These are phyloP conservation scores for Nerophis ophidion DNA, from an alignment of 2,113 vertebrate species.

Conservation along the genomic window DNA sequence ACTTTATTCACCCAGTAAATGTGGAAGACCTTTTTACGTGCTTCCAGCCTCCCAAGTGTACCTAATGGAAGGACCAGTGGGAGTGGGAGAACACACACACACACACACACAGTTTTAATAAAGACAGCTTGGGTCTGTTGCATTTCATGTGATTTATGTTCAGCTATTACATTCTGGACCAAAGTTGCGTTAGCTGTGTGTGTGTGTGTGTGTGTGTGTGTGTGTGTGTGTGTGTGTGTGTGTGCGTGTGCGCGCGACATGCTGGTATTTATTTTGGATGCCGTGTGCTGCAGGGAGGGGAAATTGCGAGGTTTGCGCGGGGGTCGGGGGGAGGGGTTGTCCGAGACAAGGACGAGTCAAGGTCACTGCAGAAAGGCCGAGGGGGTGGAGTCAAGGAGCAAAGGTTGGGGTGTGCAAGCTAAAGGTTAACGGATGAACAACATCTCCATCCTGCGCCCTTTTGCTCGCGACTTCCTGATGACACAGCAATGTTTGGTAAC, in stretches of 20 bases:
- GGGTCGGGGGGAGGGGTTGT: constrained; percentile 19
- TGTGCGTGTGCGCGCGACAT: background rate
- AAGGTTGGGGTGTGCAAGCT: background rate
- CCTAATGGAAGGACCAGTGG: background rate
- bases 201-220: too few species aligned
- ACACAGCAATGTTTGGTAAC: too few species aligned
- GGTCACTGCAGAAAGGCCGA: constrained; percentile 46
- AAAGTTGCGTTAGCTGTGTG: constrained; percentile 15
- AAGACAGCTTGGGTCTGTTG: constrained; percentile 56
- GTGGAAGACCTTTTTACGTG: background rate
- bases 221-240: background rate
- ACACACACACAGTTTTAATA: constrained; percentile 51
- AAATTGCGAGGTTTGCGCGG: constrained; percentile 30
- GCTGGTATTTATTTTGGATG: background rate
- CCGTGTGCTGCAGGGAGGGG: background rate
- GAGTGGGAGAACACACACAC: background rate
- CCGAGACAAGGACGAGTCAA: constrained; percentile 58
- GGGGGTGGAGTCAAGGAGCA: constrained; percentile 8
- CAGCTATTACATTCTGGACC: constrained; percentile 62
- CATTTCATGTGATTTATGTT: constrained; percentile 69
- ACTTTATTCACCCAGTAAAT: too few species aligned
- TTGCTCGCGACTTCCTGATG: too few species aligned
- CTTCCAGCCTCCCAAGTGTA: background rate
- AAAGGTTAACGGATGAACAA: too few species aligned
- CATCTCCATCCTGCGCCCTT: too few species aligned